Conservation (phyloP, 2,888 invertebrate genomes). For the Tenthredo distinguenda region DNA sequence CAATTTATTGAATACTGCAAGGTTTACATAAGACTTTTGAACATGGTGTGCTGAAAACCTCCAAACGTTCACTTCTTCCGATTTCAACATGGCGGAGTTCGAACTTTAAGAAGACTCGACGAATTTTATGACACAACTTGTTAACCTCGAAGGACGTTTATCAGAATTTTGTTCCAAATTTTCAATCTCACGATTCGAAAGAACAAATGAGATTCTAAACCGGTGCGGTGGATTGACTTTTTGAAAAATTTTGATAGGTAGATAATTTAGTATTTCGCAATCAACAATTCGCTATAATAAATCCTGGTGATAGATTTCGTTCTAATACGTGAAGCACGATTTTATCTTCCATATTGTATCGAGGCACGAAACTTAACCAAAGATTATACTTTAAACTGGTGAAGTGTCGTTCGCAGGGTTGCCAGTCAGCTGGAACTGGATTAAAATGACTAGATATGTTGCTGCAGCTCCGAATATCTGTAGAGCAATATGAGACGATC, state of each 20-base stretch:
- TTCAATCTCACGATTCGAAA: no score
- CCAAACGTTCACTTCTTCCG: background rate
- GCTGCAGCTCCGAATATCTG: constrained; percentile 7
- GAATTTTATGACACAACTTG: background rate
- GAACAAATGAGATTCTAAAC: no score
- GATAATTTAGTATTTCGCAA: background rate
- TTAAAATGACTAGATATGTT: background rate
- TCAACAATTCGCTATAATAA: background rate
- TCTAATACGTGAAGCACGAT: background rate
- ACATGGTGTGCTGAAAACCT: background rate
- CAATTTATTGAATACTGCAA: background rate
- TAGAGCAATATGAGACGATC: background rate
- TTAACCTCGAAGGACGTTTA: no score
- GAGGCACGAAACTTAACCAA: background rate
- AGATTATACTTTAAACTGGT: background rate
- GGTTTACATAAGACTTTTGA: background rate
- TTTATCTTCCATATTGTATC: background rate
- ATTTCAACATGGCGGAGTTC: background rate
- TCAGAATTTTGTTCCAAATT: no score
- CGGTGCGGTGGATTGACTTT: no score
- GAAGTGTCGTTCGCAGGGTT: background rate
- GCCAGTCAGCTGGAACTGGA: background rate
- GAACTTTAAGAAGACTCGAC: background rate
- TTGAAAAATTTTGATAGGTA: no score
- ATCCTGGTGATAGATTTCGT: background rate